Conservation (phyloP, 2,797 vertebrate genomes). For the Argya squamiceps region DNA sequence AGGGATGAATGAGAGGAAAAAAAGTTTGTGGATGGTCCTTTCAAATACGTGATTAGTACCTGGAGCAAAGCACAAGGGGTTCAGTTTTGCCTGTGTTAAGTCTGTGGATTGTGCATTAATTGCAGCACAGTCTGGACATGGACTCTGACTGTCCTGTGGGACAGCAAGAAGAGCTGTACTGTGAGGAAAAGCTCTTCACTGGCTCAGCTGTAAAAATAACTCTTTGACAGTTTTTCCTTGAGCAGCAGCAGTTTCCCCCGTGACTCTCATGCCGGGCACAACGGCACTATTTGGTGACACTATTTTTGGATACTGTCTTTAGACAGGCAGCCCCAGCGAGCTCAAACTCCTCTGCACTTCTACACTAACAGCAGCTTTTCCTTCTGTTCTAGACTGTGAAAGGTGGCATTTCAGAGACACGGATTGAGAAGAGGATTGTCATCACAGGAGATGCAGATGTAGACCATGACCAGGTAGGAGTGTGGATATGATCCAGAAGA, state of each 20-base stretch:
- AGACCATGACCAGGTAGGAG: slow-evolving; percentile 94
- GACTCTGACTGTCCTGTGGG: neutral
- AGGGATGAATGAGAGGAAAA: neutral
- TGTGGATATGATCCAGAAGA: neutral
- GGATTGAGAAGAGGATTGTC: slow-evolving; percentile 98
- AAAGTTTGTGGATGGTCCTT: neutral
- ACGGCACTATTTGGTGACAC: neutral
- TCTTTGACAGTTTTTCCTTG: neutral
- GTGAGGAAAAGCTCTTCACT: neutral
- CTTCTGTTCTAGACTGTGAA: slow-evolving; percentile 88
- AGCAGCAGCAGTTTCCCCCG: neutral
- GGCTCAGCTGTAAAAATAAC: neutral
- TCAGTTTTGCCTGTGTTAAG: neutral
- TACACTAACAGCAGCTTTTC: neutral
- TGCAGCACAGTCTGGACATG: neutral
- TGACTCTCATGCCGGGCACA: neutral
- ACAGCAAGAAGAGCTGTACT: neutral
- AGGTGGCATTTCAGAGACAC: slow-evolving; percentile 96
- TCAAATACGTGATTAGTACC: neutral
- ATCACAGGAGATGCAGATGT: slow-evolving; percentile 96
- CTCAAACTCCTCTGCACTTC: neutral
- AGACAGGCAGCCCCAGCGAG: neutral
- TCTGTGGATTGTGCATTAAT: neutral
- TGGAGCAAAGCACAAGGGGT: neutral
- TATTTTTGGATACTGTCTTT: neutral